A percentile compares a stretch with the other conserved stretches of the same genome.
Evolutionary conservation across 2,797 vertebrate genomes (phyloP).

Genomic region (Sus cebifrons): DNA sequence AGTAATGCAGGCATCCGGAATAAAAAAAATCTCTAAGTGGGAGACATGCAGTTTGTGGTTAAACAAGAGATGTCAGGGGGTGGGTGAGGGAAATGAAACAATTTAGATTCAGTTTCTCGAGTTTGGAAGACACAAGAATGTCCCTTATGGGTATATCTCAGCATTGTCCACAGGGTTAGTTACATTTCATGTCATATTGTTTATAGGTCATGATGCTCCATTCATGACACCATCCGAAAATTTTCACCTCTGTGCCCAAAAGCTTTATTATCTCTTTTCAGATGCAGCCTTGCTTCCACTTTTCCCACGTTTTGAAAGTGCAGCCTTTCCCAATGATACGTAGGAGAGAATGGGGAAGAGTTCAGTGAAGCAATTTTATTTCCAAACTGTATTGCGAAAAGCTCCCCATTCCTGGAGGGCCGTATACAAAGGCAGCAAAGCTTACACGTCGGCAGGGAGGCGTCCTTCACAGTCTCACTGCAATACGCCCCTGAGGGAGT

Average conservation of each 20-base stretch:
- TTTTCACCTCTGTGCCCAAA: neutral
- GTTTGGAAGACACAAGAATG: neutral
- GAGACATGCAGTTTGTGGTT: neutral
- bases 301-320: neutral
- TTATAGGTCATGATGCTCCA: neutral
- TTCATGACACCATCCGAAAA: neutral
- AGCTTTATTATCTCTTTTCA: neutral
- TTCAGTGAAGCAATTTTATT: constrained; percentile 89
- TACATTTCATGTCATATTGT: neutral
- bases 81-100: neutral
- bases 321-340: neutral
- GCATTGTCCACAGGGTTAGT: neutral
- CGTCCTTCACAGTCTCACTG: constrained; percentile 84
- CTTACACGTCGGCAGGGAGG: constrained; percentile 87
- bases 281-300: neutral
- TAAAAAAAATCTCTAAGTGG: neutral
- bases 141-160: neutral
- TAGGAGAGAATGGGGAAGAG: neutral
- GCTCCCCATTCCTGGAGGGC: constrained; percentile 76
- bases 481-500: neutral
- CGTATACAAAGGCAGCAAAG: constrained; percentile 83
- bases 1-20: neutral
- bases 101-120: constrained; percentile 18
- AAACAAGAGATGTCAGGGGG: neutral
- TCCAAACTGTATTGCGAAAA: constrained; percentile 88